Evolutionary conservation across 1,140 invertebrate species (phyloP).

Genomic region (Leptoteleia sp.): DNA sequence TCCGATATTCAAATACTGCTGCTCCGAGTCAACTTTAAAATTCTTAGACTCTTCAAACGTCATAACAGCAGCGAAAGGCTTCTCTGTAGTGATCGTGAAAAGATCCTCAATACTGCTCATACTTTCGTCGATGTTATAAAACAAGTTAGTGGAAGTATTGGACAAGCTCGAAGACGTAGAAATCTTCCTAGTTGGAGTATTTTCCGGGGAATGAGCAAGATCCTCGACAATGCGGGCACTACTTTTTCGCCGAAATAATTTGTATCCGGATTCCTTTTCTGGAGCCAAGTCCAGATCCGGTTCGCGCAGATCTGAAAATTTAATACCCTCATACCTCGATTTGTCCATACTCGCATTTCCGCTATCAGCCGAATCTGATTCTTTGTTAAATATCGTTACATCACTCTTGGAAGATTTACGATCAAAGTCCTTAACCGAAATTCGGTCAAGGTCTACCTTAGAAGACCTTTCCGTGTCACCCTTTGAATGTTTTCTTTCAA

Average conservation of each 20-base stretch:
- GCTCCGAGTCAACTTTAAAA: constrained; percentile 86
- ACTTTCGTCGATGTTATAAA: constrained; percentile 65
- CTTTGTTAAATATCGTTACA: constrained; percentile 35
- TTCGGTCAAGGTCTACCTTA: constrained; percentile 40
- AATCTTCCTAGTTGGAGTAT: constrained; percentile 74
- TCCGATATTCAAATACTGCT: constrained; percentile 91
- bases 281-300: constrained; percentile 55
- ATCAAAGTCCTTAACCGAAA: constrained; percentile 59
- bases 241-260: constrained; percentile 75
- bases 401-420: constrained; percentile 72
- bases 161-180: constrained; percentile 74
- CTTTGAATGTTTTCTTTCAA: constrained; percentile 81
- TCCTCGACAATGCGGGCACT: constrained; percentile 65
- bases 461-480: constrained; percentile 55
- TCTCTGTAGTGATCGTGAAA: constrained; percentile 78
- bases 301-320: constrained; percentile 76
- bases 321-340: constrained; percentile 73
- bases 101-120: constrained; percentile 68
- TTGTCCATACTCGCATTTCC: constrained; percentile 53
- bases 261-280: constrained; percentile 64
- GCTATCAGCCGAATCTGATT: constrained; percentile 47
- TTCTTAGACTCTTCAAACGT: constrained; percentile 88
- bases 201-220: constrained; percentile 65
- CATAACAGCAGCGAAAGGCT: constrained; percentile 81
- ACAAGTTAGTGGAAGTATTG: constrained; percentile 69